Evolutionary conservation across 2,888 invertebrate species (phyloP), one percentile per base, ranked within the genome.

Genomic region (Coelinius sp.): DNA sequence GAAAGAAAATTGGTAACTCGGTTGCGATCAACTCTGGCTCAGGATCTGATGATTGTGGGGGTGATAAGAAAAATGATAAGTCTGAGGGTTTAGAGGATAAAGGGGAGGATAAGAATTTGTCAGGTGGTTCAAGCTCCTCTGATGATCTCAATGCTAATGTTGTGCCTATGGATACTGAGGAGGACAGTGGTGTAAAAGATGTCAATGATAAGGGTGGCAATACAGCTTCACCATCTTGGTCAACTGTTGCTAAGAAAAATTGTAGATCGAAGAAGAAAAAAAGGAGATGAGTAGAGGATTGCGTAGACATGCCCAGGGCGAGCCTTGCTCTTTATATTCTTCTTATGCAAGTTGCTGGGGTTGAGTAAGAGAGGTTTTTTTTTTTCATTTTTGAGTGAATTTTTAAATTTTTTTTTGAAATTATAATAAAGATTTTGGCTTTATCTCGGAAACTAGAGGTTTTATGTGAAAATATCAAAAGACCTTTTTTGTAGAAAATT

Each of bases 221-320:
- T 17, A 71, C 74, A 41, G 70, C 74, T 3, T 77, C 73, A 14
- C 72, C 78, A 2, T 75, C 75, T 46, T 75, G 71, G 65, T 74
- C 73, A 12, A 62, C 74, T 75, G 72, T 78, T 69, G 53, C 77
- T 46, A 86, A 84, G 77, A 87, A 86, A 77, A 78, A 79, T 78
- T 81, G 76, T 73, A 81, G 84, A 70, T 85, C 83, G 53, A 87
- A 84, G 76, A 88, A 86, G 75, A 88, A 87, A 83, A 86, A 84
- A 78, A 86, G 85, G 73, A 87, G 87, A 87, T 87, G 87, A 87
- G 87, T 87, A 82, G 85, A 87, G 86, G 86, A 86, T 79, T 86
- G 87, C 81, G 85, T 87, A 83, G 86, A 87, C 81, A 86, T 87
- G 81, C 87, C 84, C 77, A 83, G 84, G 79, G 87, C 87, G 76